Conservation (phyloP, 1,140 invertebrate species). For the Meloidogyne exigua region DNA sequence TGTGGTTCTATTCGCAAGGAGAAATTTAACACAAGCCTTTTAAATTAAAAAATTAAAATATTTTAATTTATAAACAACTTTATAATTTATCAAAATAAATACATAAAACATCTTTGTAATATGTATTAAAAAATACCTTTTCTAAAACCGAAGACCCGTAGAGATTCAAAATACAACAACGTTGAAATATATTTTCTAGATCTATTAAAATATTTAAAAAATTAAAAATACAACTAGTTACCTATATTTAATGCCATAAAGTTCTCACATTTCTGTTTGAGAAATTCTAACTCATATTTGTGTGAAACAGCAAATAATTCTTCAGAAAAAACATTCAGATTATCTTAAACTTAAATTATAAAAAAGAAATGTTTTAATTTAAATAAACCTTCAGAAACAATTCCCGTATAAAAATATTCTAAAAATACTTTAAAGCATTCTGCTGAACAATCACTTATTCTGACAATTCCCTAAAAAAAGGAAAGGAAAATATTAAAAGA, state of each 20-base stretch:
- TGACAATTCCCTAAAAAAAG: neutral
- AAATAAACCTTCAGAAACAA: neutral
- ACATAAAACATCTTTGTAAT: too few relatives aligned
- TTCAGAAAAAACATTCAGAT: neutral
- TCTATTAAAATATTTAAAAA: neutral
- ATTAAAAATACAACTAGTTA: neutral
- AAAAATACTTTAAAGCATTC: neutral
- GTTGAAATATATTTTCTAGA: neutral
- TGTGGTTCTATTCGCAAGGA: neutral
- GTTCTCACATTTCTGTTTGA: neutral
- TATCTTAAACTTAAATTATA: neutral
- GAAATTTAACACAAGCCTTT: neutral
- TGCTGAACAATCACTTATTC: neutral
- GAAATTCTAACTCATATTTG: neutral
- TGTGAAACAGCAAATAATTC: neutral
- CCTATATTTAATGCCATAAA: neutral
- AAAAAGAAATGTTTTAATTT: neutral
- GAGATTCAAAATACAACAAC: neutral
- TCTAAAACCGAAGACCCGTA: neutral
- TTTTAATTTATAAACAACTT: neutral
- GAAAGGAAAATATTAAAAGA: neutral
- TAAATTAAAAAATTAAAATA: neutral
- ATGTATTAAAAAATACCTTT: neutral
- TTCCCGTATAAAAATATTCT: neutral
- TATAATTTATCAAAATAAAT: too few relatives aligned